phyloP scores from a whole-genome alignment of 2,797 vertebrate genomes.

The Otolemur crassicaudatus region DNA sequence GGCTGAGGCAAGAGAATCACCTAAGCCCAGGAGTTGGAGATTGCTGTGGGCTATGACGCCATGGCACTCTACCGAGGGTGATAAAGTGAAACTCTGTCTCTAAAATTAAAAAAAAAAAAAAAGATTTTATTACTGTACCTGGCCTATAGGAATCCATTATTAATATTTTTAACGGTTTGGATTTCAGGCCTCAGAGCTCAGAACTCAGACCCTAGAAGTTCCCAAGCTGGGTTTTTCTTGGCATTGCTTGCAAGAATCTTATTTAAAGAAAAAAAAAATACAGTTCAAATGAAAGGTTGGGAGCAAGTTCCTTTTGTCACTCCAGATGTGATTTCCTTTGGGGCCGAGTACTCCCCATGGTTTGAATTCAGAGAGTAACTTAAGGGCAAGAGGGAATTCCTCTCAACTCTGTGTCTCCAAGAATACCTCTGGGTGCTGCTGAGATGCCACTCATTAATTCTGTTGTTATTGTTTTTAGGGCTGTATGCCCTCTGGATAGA shows the following conservation, averaged over 20 bases:
- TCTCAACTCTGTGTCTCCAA: slow-evolving; percentile 53
- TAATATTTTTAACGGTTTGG: neutral
- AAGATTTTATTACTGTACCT: neutral
- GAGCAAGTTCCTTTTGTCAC: slow-evolving; percentile 50
- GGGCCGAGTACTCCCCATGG: slow-evolving; percentile 44
- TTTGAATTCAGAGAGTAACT: slow-evolving; percentile 74
- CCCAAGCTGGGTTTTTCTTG: neutral
- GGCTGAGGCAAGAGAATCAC: too few species aligned
- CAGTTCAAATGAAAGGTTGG: neutral
- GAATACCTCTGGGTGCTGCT: slow-evolving; percentile 62
- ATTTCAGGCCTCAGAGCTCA: neutral
- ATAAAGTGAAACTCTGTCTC: too few species aligned
- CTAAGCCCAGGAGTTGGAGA: too few species aligned
- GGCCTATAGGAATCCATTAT: neutral
- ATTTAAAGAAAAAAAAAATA: neutral
- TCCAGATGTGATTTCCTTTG: slow-evolving; percentile 59
- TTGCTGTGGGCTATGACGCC: too few species aligned
- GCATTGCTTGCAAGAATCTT: neutral
- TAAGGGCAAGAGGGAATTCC: slow-evolving; percentile 68
- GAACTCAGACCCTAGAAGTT: neutral
- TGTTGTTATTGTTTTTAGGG: slow-evolving; percentile 63
- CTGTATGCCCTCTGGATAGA: slow-evolving; percentile 61
- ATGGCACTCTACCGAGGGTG: too few species aligned
- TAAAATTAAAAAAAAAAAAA: too few species aligned
- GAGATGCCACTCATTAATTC: slow-evolving; percentile 19